Conservation (phyloP, 2,113 vertebrate genomes). For the Atrichornis clamosus region DNA sequence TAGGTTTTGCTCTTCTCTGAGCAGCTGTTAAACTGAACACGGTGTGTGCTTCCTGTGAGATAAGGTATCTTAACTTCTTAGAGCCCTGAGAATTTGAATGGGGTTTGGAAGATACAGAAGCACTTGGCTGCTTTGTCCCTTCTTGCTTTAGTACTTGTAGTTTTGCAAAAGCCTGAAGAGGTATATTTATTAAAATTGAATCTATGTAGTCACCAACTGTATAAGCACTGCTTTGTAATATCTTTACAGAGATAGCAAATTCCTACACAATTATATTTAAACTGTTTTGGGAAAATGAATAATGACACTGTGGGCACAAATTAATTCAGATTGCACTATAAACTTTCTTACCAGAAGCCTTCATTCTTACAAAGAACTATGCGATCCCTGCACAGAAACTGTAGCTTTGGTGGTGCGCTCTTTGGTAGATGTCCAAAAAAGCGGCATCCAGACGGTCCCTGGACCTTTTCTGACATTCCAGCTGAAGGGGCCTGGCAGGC, state of each 20-base stretch:
- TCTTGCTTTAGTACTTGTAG: background rate
- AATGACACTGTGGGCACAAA: constrained; percentile 55
- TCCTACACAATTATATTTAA: background rate
- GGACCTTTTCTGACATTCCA: constrained; percentile 48
- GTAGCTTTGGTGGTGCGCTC: background rate
- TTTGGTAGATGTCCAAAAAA: background rate
- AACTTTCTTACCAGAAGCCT: constrained; percentile 48
- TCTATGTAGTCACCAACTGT: background rate
- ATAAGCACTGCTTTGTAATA: background rate
- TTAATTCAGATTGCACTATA: constrained; percentile 41
- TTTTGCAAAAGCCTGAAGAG: background rate
- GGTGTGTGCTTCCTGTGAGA: background rate
- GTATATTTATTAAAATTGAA: background rate
- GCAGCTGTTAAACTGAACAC: background rate
- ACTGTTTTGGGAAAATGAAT: constrained; percentile 10
- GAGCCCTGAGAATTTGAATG: background rate
- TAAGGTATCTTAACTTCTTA: background rate
- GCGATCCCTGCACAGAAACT: background rate
- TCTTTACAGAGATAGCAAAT: background rate
- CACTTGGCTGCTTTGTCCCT: background rate
- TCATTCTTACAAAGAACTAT: constrained; percentile 20
- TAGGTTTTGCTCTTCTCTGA: background rate
- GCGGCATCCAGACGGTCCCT: background rate
- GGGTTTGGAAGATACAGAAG: background rate
- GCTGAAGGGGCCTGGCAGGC: constrained; percentile 13